Conservation (phyloP, 1,140 invertebrate species). For the Triops longicaudatus region DNA sequence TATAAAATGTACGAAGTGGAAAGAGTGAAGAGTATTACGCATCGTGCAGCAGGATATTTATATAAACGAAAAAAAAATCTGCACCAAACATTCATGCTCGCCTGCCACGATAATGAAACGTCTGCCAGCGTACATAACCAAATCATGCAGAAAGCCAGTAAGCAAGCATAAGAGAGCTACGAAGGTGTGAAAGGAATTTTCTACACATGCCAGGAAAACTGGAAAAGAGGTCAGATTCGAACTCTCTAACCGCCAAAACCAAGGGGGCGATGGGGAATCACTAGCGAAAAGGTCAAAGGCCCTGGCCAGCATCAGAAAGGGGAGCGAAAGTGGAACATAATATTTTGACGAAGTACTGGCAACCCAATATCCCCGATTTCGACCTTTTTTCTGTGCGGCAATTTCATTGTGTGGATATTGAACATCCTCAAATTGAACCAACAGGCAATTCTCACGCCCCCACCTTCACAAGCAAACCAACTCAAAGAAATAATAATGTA, state of each 20-base stretch:
- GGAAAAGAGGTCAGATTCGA: conserved; percentile 2
- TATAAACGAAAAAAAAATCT: too few relatives aligned
- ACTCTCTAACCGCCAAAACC: not conserved
- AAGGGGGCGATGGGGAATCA: not conserved
- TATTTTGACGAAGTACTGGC: not conserved
- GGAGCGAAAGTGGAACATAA: conserved; percentile 7
- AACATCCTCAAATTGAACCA: not conserved
- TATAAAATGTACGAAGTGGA: too few relatives aligned
- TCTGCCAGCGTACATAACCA: too few relatives aligned
- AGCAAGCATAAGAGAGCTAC: not conserved
- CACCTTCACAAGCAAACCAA: not conserved
- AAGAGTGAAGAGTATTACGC: too few relatives aligned
- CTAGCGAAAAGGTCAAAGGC: not conserved
- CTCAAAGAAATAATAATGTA: too few relatives aligned
- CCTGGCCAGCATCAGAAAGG: not conserved
- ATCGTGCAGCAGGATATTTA: too few relatives aligned
- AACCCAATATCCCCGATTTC: not conserved
- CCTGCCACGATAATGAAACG: too few relatives aligned
- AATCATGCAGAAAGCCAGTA: not conserved
- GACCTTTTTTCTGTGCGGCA: not conserved
- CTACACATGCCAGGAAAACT: not conserved
- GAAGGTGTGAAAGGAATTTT: not conserved
- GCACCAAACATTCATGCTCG: too few relatives aligned
- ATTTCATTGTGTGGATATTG: not conserved
- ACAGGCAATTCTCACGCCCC: not conserved